phyloP scores from a whole-genome alignment of 2,113 vertebrate genomes.

The Neolamprologus hecqui region DNA sequence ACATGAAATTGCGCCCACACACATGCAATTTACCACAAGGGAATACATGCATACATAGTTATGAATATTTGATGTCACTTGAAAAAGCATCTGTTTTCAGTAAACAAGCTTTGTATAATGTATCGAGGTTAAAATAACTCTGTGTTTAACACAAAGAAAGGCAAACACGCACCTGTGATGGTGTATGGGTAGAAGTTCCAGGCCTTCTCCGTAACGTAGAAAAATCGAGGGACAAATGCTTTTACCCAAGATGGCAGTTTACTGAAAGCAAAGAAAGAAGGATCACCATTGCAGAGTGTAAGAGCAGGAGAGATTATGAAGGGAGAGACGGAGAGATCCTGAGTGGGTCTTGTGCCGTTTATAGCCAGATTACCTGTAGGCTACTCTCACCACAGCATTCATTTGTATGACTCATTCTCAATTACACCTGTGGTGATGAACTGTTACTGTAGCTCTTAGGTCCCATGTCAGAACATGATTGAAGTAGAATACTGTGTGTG shows the following conservation, averaged over 20 bases:
- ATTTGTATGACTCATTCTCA: constrained; percentile 48
- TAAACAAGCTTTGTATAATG: constrained; percentile 23
- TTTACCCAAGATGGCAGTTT: constrained; percentile 74
- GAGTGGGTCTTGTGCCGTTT: constrained; percentile 44
- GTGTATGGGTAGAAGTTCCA: constrained; percentile 81
- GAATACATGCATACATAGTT: not conserved
- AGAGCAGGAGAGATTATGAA: constrained; percentile 10
- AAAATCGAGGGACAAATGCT: constrained; percentile 69
- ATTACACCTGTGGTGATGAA: constrained; percentile 47
- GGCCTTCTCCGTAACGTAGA: constrained; percentile 77
- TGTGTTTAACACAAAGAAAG: not conserved
- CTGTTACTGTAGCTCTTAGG: constrained; percentile 18
- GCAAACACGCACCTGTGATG: constrained; percentile 68
- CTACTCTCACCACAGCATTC: constrained; percentile 16
- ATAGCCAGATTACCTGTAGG: constrained; percentile 46
- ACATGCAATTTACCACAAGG: not conserved
- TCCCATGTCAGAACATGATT: constrained; percentile 33
- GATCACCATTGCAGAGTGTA: not conserved
- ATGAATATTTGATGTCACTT: constrained; percentile 36
- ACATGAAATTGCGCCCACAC: not conserved
- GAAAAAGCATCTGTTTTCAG: constrained; percentile 13
- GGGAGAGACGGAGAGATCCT: constrained; percentile 25
- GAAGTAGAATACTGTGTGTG: not conserved
- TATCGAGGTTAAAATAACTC: not conserved
- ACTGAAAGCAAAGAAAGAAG: constrained; percentile 38